Evolutionary conservation across 2,797 vertebrate species (phyloP).

Genomic region (Eutrigla gurnardus): DNA sequence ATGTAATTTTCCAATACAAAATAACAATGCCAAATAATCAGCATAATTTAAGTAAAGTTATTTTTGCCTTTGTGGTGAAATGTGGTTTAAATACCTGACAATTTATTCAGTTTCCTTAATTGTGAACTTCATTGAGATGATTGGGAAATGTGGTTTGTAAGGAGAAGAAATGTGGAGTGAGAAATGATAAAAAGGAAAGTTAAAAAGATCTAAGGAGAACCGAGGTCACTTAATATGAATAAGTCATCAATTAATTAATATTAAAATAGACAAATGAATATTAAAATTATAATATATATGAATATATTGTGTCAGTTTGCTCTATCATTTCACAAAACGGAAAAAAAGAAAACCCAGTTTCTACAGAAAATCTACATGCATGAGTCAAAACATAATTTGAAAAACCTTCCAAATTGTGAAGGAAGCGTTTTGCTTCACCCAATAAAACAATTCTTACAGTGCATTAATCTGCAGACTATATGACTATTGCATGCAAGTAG

Average conservation of each 20-base stretch:
- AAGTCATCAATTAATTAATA: conserved; percentile 68
- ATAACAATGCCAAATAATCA: not conserved
- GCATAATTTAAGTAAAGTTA: not conserved
- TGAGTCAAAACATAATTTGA: not conserved
- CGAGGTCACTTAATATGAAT: conserved; percentile 59
- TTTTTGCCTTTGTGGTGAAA: not conserved
- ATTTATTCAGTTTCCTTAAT: conserved; percentile 3
- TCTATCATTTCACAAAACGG: conserved; percentile 30
- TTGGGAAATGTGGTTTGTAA: not conserved
- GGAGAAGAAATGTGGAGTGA: conserved; percentile 19
- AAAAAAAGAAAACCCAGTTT: conserved; percentile 2
- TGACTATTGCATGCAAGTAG: conserved; percentile 1
- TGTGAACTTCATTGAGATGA: not conserved
- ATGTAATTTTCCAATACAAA: not conserved
- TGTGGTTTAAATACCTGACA: conserved; percentile 1
- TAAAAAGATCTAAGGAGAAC: conserved; percentile 55
- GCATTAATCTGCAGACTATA: not conserved
- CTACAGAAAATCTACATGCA: not conserved
- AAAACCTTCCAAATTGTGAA: too few species aligned
- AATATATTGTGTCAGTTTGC: conserved; percentile 40
- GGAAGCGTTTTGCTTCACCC: too few species aligned
- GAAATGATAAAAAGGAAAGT: conserved; percentile 46
- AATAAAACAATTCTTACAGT: not conserved
- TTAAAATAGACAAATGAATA: conserved; percentile 52
- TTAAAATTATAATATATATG: conserved; percentile 38